These are phyloP conservation scores for Drosophila limbata DNA, from an alignment of 2,888 invertebrate genomes.

Conservation along the genomic window DNA sequence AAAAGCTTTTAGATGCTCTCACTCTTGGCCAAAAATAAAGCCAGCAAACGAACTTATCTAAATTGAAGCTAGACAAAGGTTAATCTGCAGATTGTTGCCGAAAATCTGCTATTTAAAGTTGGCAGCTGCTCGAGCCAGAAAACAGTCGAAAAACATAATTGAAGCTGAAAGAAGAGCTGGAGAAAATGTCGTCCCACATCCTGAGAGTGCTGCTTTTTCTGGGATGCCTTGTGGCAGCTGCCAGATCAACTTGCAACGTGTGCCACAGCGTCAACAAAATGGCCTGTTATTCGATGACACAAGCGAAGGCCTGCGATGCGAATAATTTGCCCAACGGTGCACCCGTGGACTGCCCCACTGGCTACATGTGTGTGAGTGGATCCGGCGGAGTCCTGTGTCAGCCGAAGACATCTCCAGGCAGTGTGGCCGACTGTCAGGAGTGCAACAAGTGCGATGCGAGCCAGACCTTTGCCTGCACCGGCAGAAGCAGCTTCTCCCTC, in stretches of 20 bases:
- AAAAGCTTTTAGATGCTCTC: neutral
- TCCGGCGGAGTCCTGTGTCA: conserved; percentile 64
- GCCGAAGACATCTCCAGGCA: conserved; percentile 27
- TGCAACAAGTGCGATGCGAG: conserved; percentile 74
- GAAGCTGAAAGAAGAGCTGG: neutral
- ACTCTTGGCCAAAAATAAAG: neutral
- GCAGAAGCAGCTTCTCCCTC: conserved; percentile 66
- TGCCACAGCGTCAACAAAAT: conserved; percentile 64
- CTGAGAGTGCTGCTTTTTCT: conserved; percentile 20
- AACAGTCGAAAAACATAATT: conserved; percentile 7
- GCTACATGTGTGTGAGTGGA: conserved; percentile 65
- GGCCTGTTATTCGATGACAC: conserved; percentile 73
- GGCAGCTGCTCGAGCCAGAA: neutral
- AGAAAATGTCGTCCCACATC: conserved; percentile 27
- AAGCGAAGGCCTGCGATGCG: conserved; percentile 67
- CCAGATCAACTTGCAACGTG: conserved; percentile 66
- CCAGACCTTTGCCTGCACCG: conserved; percentile 76
- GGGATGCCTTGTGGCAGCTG: conserved; percentile 28
- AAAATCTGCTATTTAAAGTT: conserved; percentile 58
- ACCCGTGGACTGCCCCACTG: conserved; percentile 59
- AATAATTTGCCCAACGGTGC: conserved; percentile 52
- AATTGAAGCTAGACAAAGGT: conserved; percentile 52
- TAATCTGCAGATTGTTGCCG: conserved; percentile 27
- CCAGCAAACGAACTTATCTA: conserved; percentile 53
- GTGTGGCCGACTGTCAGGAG: conserved; percentile 59